phyloP scores from a whole-genome alignment of 2,113 vertebrate species.

The Thoracochromis brauschi region DNA sequence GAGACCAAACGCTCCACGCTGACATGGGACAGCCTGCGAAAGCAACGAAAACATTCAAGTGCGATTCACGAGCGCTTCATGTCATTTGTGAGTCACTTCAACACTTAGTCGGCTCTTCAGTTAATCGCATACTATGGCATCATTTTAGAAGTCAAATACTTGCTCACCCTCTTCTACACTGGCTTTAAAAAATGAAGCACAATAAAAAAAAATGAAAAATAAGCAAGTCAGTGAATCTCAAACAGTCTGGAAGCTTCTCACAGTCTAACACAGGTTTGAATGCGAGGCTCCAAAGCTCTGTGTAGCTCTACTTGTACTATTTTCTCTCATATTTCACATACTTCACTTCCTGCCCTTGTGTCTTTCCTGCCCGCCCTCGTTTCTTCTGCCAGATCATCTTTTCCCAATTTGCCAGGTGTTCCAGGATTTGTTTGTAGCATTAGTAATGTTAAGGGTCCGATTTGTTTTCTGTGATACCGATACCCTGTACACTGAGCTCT shows the following conservation, averaged over 20 bases:
- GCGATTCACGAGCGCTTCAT: neutral
- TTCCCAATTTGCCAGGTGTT: neutral
- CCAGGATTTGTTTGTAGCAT: neutral
- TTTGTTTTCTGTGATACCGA: accelerated
- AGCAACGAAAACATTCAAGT: neutral
- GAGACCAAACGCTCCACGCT: constrained; percentile 75
- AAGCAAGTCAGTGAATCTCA: neutral
- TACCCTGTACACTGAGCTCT: neutral
- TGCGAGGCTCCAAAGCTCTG: accelerated
- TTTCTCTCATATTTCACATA: neutral
- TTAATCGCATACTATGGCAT: neutral
- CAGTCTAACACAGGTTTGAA: no score
- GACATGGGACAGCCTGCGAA: constrained; percentile 72
- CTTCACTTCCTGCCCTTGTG: neutral
- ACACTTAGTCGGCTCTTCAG: neutral
- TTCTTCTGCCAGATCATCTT: neutral
- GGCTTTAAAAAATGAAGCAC: neutral
- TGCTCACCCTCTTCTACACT: neutral
- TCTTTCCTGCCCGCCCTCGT: neutral
- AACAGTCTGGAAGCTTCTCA: neutral
- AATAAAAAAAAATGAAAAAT: neutral
- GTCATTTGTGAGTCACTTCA: neutral
- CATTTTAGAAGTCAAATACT: neutral
- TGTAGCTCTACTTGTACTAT: neutral
- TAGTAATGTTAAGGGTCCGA: neutral